Base-by-base conservation (phyloP, 2,888 invertebrate species). In the Stictocephala bisonia region DNA sequence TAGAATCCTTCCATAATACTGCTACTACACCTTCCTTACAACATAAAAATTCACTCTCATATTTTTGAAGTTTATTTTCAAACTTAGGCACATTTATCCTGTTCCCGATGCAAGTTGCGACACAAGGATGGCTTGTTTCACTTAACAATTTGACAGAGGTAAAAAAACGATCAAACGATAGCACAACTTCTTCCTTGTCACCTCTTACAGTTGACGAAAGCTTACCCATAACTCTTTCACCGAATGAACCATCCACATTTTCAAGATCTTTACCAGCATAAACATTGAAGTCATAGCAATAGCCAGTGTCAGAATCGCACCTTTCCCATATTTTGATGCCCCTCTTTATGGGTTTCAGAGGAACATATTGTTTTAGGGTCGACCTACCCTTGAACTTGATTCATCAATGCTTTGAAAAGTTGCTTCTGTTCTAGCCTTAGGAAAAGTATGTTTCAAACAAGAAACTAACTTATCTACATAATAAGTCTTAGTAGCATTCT, bases 1-100 rank as follows among this genome's bases (percentile, higher is more conserved):
- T 81, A 27, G 79, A 80, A 67, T 81, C 80, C 72, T 77, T 82
- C 53, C 11, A 31, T 9, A 31, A 31, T 9, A 77, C 73, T 58
- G 78, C 78, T 35, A 78, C 11, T 22, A 76, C 68, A 69, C 79
- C 78, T 51, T 75, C 66, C 53, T 75, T 67, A 66, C 70, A 77
- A 50, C 73, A 75, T 29, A 73, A 51, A 75, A 78, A 78, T 29
- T 77, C 70, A 69, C 41, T 60, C 72, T 79, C 69, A 35, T 74
- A 75, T 71, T 71, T 77, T 69, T 74, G 64, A 48, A 80, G 51
- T 69, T 79, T 78, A 31, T 60, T 53, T 51, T 53, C 20, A 58
- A 76, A 76, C 27, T 74, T 77, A 72, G 73, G 75, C 41, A 72
- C 41, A 44, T 71, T 74, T 74, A 74, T 74, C 68, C 77, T 70